Evolutionary conservation across 1,140 invertebrate species (phyloP), one percentile per base, ranked within the genome.

Genomic region (Diorhabda elongata): DNA sequence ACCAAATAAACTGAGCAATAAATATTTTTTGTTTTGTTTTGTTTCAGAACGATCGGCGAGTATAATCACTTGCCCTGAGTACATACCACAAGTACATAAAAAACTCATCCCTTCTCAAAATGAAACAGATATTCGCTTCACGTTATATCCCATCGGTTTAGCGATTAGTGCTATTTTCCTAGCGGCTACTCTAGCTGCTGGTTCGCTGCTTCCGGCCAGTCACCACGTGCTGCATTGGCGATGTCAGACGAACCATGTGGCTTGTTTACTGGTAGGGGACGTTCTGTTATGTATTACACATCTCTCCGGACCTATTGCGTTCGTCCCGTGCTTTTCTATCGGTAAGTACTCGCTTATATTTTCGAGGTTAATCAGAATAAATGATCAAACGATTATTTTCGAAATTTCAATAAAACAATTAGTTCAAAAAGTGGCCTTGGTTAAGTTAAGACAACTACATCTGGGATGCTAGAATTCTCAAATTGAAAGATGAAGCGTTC

Each of bases 141-240:
- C 85, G 1, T 80, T 92, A 44, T 91, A 92, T 75, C 88, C 90
- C 56, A 85, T 89, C n/a, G 89, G 88, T 58, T 84, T 93, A 73
- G 86, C 92, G 64, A 85, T 93, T 67, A 91, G 90, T 67, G 89
- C 88, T 3, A 85, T 91, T 62, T 94, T 94, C 81, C 80, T 93
- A 79, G 87, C 88, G 8, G 90, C 91, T 3, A 93, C 92, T 44
- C 80, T 94, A 74, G 88, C 87, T 3, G 88, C 90, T 2, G 89
- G 90, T 5, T 91, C 88, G 76, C 84, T 92, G 71, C 81, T 93
- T 75, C 91, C 91, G 43, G 87, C 89, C 11, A 89, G 89, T 67
- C 91, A 93, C 83, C 91, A 93, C 84, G 90, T 91, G 60, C 83
- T 93, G 68, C 92, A 93, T 81, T 93, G 91, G 91, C 85, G 90